Evolutionary conservation across 64 coral and sea anemone species (phyloP), one percentile per base, ranked within the genome.

Genomic region (Dendronephthya gigantea): DNA sequence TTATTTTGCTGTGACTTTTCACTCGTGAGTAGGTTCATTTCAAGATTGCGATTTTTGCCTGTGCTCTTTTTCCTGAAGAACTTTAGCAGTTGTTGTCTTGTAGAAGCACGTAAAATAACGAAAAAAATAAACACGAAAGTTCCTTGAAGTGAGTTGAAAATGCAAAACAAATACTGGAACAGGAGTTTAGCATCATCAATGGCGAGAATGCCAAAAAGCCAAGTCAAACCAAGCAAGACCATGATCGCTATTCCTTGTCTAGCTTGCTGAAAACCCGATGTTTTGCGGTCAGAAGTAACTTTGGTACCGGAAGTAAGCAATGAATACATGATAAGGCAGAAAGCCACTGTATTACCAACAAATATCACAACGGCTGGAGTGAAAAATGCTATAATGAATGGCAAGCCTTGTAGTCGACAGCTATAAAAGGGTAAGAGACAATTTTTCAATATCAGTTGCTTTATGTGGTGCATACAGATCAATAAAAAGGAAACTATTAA

Each of bases 121-220:
- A n/a, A n/a, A n/a, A n/a, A n/a, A n/a, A n/a, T n/a, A n/a, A n/a
- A n/a, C n/a, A n/a, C n/a, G n/a, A n/a, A n/a, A n/a, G n/a, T n/a
- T n/a, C n/a, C n/a, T n/a, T n/a, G n/a, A n/a, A 74, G 33, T 11
- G n/a, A 30, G 25, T 74, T 74, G 33, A 74, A 74, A 74, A 74
- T 74, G 31, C 68, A 74, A 27, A 74, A 74, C 33, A 74, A 74
- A 74, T 74, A 74, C 9, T 74, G 68, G 33, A 74, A 74, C 22
- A 35, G 19, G 25, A 74, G n/a, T 35, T 35, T 27, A 0, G 33
- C n/a, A 27, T 74, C 68, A 1, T 9, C 25, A 11, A 74, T 35
- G 11, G 68, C 68, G 11, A 74, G 68, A 27, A 74, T 9, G 25
- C n/a, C n/a, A n/a, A n/a, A n/a, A n/a, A n/a, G n/a, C n/a, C n/a